These are phyloP conservation scores for Urocolius indicus DNA, from an alignment of 2,113 vertebrate genomes.

Conservation along the genomic window DNA sequence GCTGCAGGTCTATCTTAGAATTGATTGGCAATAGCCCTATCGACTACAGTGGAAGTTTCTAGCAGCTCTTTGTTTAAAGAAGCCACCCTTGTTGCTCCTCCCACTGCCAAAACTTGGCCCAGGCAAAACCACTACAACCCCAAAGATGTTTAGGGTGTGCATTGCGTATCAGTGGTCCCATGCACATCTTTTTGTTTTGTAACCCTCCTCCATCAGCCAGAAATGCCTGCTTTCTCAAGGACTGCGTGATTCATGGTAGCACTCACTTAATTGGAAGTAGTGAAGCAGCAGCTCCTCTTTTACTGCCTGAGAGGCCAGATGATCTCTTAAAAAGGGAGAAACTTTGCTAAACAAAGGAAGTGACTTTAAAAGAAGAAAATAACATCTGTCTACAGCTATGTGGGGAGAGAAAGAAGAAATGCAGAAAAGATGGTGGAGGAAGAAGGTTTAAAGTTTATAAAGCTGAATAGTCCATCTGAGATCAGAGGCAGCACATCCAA, in stretches of 20 bases:
- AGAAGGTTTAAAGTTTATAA: not conserved
- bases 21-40: too few species aligned
- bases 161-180: not conserved
- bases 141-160: not conserved
- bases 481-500: not conserved
- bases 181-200: not conserved
- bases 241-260: not conserved
- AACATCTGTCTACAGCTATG: slow-evolving; percentile 30
- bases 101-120: too few species aligned
- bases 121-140: too few species aligned
- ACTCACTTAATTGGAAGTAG: not conserved
- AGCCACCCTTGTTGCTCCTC: too few species aligned
- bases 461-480: not conserved
- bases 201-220: not conserved
- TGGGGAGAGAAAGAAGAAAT: not conserved
- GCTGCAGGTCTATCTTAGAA: too few species aligned
- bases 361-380: slow-evolving; percentile 41
- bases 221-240: slow-evolving; percentile 6
- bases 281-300: slow-evolving; percentile 23
- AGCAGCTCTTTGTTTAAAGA: too few species aligned
- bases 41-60: too few species aligned
- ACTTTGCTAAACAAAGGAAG: slow-evolving; percentile 50
- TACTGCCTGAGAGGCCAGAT: slow-evolving; percentile 22
- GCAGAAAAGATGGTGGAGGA: not conserved
- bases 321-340: slow-evolving; percentile 32